Evolutionary conservation across 2,113 vertebrate species (phyloP).

Genomic region (Lepus timidus): DNA sequence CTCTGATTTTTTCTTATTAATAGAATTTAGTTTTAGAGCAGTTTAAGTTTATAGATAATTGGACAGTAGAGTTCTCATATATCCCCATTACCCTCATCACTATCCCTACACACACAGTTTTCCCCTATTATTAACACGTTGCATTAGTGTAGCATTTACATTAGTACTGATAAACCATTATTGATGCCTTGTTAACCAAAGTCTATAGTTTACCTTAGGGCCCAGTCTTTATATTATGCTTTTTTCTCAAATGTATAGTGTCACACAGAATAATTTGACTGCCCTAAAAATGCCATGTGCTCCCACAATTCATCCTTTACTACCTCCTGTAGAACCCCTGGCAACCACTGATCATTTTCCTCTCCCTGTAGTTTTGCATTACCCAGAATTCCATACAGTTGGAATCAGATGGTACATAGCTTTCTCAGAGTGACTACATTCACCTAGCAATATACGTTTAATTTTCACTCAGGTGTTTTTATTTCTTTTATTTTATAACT

Average conservation of each 20-base stretch:
- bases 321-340: not conserved
- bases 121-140: not conserved
- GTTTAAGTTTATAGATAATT: not conserved
- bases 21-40: not conserved
- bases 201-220: not conserved
- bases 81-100: not conserved
- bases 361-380: not conserved
- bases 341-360: not conserved
- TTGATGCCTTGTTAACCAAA: not conserved
- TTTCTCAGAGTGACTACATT: not conserved
- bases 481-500: not conserved
- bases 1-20: not conserved
- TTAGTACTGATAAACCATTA: not conserved
- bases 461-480: not conserved
- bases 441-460: not conserved
- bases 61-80: not conserved
- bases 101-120: not conserved
- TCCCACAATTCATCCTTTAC: not conserved
- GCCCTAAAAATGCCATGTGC: not conserved
- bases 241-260: not conserved
- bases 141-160: not conserved
- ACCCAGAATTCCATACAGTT: not conserved
- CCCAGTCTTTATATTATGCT: not conserved
- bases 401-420: not conserved
- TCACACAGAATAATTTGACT: not conserved